Conservation (phyloP, 2,113 vertebrate species). For the Apaloderma vittatum region DNA sequence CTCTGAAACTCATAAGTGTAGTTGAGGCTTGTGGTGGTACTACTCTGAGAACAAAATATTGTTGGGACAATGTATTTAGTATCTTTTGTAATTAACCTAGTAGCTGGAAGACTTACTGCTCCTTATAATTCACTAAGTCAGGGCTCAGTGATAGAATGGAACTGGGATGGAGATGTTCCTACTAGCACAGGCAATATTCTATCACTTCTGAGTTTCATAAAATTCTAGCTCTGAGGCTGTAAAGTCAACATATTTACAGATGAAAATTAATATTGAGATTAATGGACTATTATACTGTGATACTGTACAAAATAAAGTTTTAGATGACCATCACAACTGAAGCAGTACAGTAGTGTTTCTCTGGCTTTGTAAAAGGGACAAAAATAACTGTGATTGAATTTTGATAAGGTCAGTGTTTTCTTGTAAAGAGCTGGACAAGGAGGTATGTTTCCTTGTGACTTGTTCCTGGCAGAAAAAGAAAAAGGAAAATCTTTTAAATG, state of each 20-base stretch:
- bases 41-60: background rate
- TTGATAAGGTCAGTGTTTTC: background rate
- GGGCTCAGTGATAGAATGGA: background rate
- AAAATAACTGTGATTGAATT: background rate
- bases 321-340: background rate
- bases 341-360: background rate
- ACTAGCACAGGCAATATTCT: background rate
- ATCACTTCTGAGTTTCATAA: background rate
- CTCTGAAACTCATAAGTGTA: background rate
- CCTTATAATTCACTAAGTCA: background rate
- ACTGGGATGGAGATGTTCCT: background rate
- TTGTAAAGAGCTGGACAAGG: background rate
- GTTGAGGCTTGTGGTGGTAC: background rate
- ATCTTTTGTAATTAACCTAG: background rate
- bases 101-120: background rate
- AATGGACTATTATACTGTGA: background rate
- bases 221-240: background rate
- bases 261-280: background rate
- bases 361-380: background rate
- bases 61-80: background rate
- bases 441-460: background rate
- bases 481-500: background rate
- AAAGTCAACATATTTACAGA: background rate
- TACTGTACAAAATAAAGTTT: background rate
- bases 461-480: fast-evolving